Base-by-base conservation (phyloP, 2,888 invertebrate species). In the Drosophila longiperda region DNA sequence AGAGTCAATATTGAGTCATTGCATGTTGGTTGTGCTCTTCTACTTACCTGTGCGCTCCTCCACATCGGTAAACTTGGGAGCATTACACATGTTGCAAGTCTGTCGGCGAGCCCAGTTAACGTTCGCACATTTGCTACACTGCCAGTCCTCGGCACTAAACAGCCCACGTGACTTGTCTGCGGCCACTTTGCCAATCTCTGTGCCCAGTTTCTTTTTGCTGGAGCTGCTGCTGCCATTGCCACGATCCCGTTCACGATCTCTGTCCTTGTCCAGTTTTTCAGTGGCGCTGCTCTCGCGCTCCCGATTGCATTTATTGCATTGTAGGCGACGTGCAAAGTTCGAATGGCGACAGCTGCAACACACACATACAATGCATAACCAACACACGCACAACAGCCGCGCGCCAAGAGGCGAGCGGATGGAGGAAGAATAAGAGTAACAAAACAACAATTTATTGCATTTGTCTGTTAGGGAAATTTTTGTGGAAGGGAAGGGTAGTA, bases 51-150 rank as follows among this genome's bases (percentile, higher is more conserved):
- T 95, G 77, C 97, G 94, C 90, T 96, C 96, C 92, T 98, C 96
- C 71, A 98, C 96, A 93, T 99, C 98, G 23, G 98, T 98, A 93
- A 98, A 98, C 93, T 99, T 99, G 0, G 99, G 99, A 6, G 99
- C 98, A 94, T 99, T 99, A 93, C 99, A 99, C 94, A 99, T 98
- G 93, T 99, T 99, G 94, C 99, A 99, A 63, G 97, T 97, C 91
- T 96, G 96, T 64, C 99, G 95, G 76, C 92, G 90, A 32, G 99
- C 99, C 99, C 93, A 93, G 93, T 99, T 99, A 15, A 99, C 99
- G 93, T 99, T 99, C n/a, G 99, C 99, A 94, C 99, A 99, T 93
- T 99, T 99, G 93, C 97, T 98, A 93, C 99, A 99, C 92, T 99
- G 98, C 99, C 99, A 99, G 93, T 99, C 99, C 93, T 99, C 99